These are phyloP conservation scores for Diorhabda sublineata DNA, from an alignment of 1,140 invertebrate genomes.

Conservation along the genomic window DNA sequence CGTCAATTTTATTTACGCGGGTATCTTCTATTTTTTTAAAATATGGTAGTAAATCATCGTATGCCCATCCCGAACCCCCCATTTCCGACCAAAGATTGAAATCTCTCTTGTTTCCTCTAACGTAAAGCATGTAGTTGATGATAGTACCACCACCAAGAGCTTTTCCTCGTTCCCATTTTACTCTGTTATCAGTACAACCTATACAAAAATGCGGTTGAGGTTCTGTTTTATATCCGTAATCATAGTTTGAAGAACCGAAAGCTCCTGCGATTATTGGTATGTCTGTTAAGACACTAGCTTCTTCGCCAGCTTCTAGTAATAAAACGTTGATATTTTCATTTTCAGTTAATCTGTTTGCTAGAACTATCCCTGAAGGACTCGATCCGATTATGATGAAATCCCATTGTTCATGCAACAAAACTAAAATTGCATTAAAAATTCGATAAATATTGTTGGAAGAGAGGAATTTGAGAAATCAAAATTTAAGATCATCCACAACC, in stretches of 20 bases:
- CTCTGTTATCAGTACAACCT: conserved; percentile 52
- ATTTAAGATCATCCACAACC: too few species aligned
- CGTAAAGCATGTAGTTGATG: conserved; percentile 68
- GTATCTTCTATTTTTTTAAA: conserved; percentile 77
- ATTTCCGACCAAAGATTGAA: conserved; percentile 83
- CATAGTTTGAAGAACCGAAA: conserved; percentile 66
- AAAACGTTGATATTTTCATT: conserved; percentile 63
- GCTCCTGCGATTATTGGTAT: conserved; percentile 66
- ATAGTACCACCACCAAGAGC: conserved; percentile 57
- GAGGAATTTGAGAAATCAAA: too few species aligned
- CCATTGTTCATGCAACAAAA: conserved; percentile 13
- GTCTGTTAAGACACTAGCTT: conserved; percentile 67
- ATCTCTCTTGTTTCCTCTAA: conserved; percentile 72
- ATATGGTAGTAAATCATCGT: conserved; percentile 76
- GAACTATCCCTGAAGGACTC: conserved; percentile 53
- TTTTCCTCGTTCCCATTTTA: conserved; percentile 55
- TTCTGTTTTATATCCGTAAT: conserved; percentile 76
- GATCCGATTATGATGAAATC: conserved; percentile 46
- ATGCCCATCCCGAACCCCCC: conserved; percentile 84
- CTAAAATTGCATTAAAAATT: too few species aligned
- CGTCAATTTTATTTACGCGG: conserved; percentile 39
- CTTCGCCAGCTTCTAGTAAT: conserved; percentile 65
- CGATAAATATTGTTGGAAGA: too few species aligned
- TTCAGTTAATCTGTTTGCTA: conserved; percentile 71
- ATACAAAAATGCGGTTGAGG: conserved; percentile 50